Percentiles rank a stretch among this genome's conserved stretches.
Evolutionary conservation across 2,797 vertebrate species (phyloP).

Genomic region (Poliocrania exsul): DNA sequence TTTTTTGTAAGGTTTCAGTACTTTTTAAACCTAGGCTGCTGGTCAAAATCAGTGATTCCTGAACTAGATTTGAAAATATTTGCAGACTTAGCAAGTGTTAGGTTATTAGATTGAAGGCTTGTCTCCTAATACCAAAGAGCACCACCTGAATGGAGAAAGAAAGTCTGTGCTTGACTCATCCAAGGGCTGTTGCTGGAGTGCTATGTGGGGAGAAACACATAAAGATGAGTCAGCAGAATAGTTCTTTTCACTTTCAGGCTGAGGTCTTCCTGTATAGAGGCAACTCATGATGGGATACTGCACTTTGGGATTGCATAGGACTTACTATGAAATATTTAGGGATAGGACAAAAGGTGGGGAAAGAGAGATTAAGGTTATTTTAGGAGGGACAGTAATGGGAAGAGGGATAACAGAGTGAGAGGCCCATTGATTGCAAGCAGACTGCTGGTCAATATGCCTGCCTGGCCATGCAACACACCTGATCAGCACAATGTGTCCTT

Average conservation of each 20-base stretch:
- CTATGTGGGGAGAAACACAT: not conserved
- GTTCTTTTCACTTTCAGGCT: not conserved
- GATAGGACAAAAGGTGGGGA: not conserved
- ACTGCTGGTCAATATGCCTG: not conserved
- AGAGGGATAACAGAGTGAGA: not conserved
- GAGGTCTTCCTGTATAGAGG: not conserved
- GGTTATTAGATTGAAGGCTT: not conserved
- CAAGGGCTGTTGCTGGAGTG: not conserved
- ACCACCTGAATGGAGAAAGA: not conserved
- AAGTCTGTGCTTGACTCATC: accelerated
- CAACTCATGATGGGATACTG: not conserved
- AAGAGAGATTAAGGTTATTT: not conserved
- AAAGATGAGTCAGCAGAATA: not conserved
- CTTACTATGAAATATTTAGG: not conserved
- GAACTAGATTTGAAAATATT: not conserved
- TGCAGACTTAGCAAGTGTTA: not conserved
- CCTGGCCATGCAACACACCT: not conserved
- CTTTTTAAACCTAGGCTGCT: not conserved
- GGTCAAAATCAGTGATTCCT: not conserved
- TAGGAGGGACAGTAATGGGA: not conserved
- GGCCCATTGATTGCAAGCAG: too few species aligned
- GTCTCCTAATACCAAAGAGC: not conserved
- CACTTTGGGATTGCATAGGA: not conserved
- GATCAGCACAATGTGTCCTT: not conserved
- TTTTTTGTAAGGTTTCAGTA: not conserved